phyloP scores from a whole-genome alignment of 2,113 vertebrate species.

The Perca schrenkii region DNA sequence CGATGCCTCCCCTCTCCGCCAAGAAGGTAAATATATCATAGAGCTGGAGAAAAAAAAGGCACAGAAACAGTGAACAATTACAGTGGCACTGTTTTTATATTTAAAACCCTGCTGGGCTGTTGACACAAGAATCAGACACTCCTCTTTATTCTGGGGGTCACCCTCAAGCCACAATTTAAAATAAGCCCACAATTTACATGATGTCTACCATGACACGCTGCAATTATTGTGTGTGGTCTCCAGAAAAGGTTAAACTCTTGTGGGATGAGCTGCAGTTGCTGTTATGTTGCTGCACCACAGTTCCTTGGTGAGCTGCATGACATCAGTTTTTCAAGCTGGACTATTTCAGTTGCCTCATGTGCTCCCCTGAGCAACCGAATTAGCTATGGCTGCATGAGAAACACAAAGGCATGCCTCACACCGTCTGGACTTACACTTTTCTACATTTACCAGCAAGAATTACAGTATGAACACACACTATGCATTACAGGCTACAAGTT shows the following conservation, averaged over 20 bases:
- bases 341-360: constrained; percentile 60
- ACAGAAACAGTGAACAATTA: constrained; percentile 33
- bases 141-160: constrained; percentile 34
- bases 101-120: constrained; percentile 36
- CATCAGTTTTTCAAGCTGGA: constrained; percentile 64
- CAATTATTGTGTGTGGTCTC: constrained; percentile 75
- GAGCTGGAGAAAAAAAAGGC: constrained; percentile 83
- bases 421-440: constrained; percentile 12
- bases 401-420: constrained; percentile 22
- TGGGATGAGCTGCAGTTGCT: constrained; percentile 61
- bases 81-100: constrained; percentile 28
- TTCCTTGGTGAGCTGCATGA: constrained; percentile 56
- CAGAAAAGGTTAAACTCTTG: constrained; percentile 45
- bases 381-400: constrained; percentile 56
- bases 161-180: constrained; percentile 45
- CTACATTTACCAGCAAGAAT: background rate
- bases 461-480: background rate
- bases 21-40: constrained; percentile 96
- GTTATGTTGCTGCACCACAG: constrained; percentile 40
- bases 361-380: constrained; percentile 42
- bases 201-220: constrained; percentile 48
- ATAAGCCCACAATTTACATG: constrained; percentile 60
- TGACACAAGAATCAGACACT: constrained; percentile 45
- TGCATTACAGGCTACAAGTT: background rate
- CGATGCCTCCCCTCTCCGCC: constrained; percentile 92